These are phyloP conservation scores for Lynx canadensis DNA, from an alignment of 2,113 vertebrate species.

Conservation along the genomic window DNA sequence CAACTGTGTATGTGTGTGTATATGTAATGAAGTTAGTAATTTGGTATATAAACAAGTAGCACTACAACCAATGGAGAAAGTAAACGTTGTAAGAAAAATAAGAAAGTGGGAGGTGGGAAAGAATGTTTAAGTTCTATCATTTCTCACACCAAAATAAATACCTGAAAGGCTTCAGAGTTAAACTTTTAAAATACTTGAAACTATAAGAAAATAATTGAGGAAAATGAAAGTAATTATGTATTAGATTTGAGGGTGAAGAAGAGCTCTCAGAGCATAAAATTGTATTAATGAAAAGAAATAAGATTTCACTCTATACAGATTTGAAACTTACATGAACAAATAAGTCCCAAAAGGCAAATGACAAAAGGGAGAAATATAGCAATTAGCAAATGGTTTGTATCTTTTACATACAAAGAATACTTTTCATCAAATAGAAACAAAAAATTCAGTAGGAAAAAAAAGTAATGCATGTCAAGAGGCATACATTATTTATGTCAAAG, in stretches of 20 bases:
- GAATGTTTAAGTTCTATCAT: slow-evolving; percentile 2
- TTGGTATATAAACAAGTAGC: slow-evolving; percentile 29
- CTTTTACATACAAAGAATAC: background rate
- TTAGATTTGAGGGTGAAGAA: background rate
- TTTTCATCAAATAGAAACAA: background rate
- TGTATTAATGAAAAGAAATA: background rate
- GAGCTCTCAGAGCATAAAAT: background rate
- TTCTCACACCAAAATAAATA: slow-evolving; percentile 26
- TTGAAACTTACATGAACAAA: background rate
- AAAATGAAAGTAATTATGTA: background rate
- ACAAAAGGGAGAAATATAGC: background rate
- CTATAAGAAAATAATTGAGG: background rate
- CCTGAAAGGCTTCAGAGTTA: background rate
- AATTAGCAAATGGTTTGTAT: background rate
- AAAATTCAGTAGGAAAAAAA: slow-evolving; percentile 10
- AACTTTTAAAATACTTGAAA: slow-evolving; percentile 14
- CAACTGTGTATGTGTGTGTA: background rate
- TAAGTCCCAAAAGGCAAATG: slow-evolving; percentile 2
- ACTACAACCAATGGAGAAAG: background rate
- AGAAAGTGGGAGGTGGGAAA: background rate
- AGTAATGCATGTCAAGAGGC: background rate
- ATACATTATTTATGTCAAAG: background rate
- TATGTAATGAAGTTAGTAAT: background rate
- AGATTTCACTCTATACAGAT: slow-evolving; percentile 14
- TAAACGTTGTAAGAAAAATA: slow-evolving; percentile 15